Conservation (phyloP, 2,888 invertebrate species). For the Anodontia alba region DNA sequence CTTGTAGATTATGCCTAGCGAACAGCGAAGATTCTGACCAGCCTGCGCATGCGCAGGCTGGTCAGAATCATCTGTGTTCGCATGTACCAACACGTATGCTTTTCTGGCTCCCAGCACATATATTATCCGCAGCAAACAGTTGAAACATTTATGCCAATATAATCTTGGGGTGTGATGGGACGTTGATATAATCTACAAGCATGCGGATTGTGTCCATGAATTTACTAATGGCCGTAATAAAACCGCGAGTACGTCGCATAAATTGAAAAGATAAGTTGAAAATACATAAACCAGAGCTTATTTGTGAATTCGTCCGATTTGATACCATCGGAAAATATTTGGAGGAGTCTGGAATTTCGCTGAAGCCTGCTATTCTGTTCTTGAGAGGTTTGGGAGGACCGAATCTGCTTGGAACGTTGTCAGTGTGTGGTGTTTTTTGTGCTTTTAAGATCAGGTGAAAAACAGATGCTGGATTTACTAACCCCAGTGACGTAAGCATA, state of each 20-base stretch:
- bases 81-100: no score
- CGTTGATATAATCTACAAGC: conserved; percentile 42
- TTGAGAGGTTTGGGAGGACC: no score
- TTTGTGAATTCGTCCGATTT: neutral
- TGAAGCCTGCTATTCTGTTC: neutral
- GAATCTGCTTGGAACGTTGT: no score
- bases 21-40: no score
- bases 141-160: conserved; percentile 51
- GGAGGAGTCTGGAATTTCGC: neutral
- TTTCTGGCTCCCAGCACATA: conserved; percentile 15
- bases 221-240: conserved; percentile 24
- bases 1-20: no score
- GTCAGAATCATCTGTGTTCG: no score
- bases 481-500: no score
- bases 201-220: conserved; percentile 19
- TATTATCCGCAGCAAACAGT: conserved; percentile 38
- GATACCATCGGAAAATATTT: neutral
- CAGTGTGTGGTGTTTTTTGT: no score
- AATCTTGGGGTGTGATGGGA: conserved; percentile 38
- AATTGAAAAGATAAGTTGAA: conserved; percentile 8
- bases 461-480: no score
- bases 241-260: conserved; percentile 13
- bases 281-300: conserved; percentile 6
- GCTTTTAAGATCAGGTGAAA: no score
- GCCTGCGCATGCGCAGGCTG: no score